Conservation (phyloP, 2,113 vertebrate genomes). For the Halichoeres trimaculatus region DNA sequence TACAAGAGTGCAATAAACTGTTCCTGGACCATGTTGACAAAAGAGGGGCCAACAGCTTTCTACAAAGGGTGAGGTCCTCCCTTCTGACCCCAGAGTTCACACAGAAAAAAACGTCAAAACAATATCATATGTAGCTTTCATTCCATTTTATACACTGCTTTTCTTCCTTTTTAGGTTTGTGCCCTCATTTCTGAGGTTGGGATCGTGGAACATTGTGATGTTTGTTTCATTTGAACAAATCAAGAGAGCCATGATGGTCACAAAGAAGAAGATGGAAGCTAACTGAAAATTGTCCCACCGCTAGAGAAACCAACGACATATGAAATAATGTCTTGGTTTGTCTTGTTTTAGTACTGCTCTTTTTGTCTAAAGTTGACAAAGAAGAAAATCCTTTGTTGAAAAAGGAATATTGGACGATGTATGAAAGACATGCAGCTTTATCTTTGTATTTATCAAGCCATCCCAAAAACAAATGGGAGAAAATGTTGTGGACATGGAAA, state of each 20-base stretch:
- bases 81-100: background rate
- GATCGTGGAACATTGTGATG: conserved; percentile 87
- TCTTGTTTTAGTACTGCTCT: conserved; percentile 1
- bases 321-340: background rate
- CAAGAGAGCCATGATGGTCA: conserved; percentile 85
- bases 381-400: conserved; percentile 37
- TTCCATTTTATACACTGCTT: background rate
- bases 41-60: conserved; percentile 87
- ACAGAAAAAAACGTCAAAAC: background rate
- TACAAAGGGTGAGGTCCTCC: conserved; percentile 86
- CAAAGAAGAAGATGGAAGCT: conserved; percentile 77
- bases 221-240: conserved; percentile 87
- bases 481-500: background rate
- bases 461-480: conserved; percentile 6
- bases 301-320: background rate
- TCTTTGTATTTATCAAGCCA: conserved; percentile 53
- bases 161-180: conserved; percentile 74
- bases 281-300: conserved; percentile 14
- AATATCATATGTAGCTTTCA: background rate
- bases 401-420: conserved; percentile 33
- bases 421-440: background rate
- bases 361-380: conserved; percentile 23
- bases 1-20: conserved; percentile 86
- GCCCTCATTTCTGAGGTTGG: conserved; percentile 84
- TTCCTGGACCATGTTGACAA: conserved; percentile 86